Conservation (phyloP, 2,888 invertebrate species). For the Masnerella sp. region DNA sequence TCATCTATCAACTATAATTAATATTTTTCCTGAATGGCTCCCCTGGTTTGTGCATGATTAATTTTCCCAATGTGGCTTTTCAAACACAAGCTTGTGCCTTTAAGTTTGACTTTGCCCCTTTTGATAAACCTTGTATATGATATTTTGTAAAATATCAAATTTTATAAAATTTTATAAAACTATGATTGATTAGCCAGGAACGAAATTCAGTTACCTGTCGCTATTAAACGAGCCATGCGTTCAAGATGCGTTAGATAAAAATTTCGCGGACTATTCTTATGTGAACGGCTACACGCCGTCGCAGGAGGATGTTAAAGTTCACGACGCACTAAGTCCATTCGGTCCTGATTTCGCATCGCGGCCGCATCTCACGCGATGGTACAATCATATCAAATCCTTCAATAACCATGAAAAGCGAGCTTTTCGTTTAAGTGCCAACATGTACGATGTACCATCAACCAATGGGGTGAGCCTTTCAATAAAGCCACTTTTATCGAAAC, state of each 20-base stretch:
- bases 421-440: constrained; percentile 61
- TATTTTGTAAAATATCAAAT: no score
- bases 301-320: constrained; percentile 74
- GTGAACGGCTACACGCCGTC: constrained; percentile 77
- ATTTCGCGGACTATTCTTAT: constrained; percentile 76
- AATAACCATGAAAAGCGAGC: constrained; percentile 65
- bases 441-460: constrained; percentile 5
- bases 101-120: no score
- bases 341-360: constrained; percentile 63
- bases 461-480: constrained; percentile 56
- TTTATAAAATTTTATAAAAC: no score
- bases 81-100: no score
- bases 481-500: no score
- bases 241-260: constrained; percentile 73
- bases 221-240: constrained; percentile 71
- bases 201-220: constrained; percentile 63
- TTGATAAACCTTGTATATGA: no score
- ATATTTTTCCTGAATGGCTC: no score
- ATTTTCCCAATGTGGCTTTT: no score
- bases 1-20: no score
- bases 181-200: constrained; percentile 36
- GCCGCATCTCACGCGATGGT: constrained; percentile 77
- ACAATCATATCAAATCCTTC: constrained; percentile 75
- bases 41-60: no score
- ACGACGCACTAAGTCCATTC: constrained; percentile 65